A percentile compares a stretch with the other conserved stretches of the same genome.
Conservation (phyloP, 2,888 invertebrate genomes). For the Timema podura region DNA sequence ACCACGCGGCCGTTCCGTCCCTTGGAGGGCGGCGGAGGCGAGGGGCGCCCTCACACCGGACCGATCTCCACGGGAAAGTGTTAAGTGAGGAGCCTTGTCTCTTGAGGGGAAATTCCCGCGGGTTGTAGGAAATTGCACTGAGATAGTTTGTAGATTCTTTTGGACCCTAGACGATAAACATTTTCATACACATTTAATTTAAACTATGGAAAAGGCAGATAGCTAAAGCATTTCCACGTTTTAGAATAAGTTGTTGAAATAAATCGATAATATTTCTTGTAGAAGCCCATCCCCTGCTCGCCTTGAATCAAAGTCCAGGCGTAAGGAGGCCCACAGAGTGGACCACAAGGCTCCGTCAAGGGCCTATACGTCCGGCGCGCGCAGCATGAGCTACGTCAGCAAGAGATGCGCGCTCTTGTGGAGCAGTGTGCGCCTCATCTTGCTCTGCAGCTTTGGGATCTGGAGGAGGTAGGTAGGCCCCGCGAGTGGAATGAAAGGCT, state of each 20-base stretch:
- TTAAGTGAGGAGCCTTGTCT: no score
- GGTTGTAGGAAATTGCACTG: not conserved
- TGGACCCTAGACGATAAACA: not conserved
- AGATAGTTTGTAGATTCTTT: not conserved
- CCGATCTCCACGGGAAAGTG: not conserved
- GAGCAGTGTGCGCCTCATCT: conserved; percentile 56
- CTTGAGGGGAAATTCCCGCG: no score
- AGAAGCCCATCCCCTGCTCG: not conserved
- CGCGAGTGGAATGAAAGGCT: not conserved
- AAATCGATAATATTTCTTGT: no score
- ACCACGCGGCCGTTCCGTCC: conserved; percentile 33
- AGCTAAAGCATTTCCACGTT: no score
- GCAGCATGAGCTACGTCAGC: conserved; percentile 25
- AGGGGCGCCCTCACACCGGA: conserved; percentile 23
- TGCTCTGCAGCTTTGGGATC: conserved; percentile 50
- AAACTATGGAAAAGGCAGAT: no score
- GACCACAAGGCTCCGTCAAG: conserved; percentile 6
- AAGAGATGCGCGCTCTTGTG: conserved; percentile 52
- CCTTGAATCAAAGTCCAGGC: not conserved
- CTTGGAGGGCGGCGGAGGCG: conserved; percentile 33
- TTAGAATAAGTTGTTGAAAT: no score
- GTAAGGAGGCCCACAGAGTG: not conserved
- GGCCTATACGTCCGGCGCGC: conserved; percentile 27
- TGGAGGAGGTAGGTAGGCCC: conserved; percentile 41
- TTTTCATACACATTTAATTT: no score